phyloP scores from a whole-genome alignment of 2,888 invertebrate species.

The Neuroscelio doddi region DNA sequence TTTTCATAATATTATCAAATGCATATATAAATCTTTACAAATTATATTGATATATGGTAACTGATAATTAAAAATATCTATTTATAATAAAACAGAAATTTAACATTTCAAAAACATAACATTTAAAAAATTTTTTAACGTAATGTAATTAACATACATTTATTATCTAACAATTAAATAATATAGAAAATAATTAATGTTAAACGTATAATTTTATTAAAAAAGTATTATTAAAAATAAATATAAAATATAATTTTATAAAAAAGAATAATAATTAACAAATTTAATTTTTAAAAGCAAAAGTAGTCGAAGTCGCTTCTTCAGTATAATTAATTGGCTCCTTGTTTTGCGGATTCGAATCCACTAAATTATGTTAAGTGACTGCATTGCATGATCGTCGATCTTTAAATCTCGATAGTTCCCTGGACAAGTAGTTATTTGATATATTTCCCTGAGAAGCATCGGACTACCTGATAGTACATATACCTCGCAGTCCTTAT shows the following conservation, averaged over 20 bases:
- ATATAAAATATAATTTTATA: neutral
- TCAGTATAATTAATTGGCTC: slow-evolving; percentile 50
- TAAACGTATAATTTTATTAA: too few species aligned
- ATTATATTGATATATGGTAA: too few species aligned
- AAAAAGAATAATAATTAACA: slow-evolving; percentile 1
- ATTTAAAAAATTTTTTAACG: neutral
- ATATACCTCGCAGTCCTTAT: slow-evolving; percentile 32
- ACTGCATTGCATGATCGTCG: slow-evolving; percentile 51
- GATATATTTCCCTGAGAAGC: slow-evolving; percentile 54
- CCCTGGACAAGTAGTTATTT: slow-evolving; percentile 50
- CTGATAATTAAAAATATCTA: too few species aligned
- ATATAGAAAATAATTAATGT: too few species aligned
- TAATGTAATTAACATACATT: too few species aligned
- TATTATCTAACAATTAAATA: neutral
- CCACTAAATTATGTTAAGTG: slow-evolving; percentile 46
- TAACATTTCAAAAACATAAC: neutral
- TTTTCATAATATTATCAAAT: too few species aligned
- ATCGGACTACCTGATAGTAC: slow-evolving; percentile 49
- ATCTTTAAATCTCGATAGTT: slow-evolving; percentile 49
- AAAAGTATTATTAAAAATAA: neutral
- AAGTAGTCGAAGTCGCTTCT: slow-evolving; percentile 54
- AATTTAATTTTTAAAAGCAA: slow-evolving; percentile 22
- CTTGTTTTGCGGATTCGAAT: slow-evolving; percentile 44
- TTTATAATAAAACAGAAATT: neutral
- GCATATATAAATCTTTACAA: too few species aligned